Evolutionary conservation across 2,888 invertebrate species (phyloP), one percentile per base, ranked within the genome.

Genomic region (Octodonta nipae): DNA sequence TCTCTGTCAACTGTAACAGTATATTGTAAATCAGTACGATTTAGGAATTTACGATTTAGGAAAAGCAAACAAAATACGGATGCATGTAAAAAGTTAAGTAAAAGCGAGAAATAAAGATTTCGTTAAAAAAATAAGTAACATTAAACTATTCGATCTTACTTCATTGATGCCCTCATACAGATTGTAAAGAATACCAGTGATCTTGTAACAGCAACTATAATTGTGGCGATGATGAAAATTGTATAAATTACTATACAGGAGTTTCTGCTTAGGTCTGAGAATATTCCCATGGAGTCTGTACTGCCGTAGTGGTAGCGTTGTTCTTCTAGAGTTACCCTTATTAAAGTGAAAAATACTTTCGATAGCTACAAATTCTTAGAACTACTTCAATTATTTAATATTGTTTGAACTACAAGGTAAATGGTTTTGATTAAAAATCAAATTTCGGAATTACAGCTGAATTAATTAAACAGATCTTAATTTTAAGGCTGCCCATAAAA

Each of bases 111-210:
- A 32, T 5, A 27, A 3, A 33, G 13, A 10, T 4, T 5, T 15
- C 22, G 61, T 77, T 71, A 30, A 75, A 71, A 64, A 15, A 60
- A 53, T 36, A 75, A 78, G 52, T 76, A 78, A 3, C 71, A 49
- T n/a, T n/a, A n/a, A n/a, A n/a, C n/a, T 1, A 70, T 45, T 30
- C 22, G 22, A 22, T 78, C 32, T 33, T 48, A 57, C 53, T 49
- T 60, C 33, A 64, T 63, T 0, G 78, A 76, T 0, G 77, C 68
- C 16, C 59, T 60, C 60, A 75, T 69, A 45, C 85, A 85, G 41
- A 79, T 55, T 6, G 55, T 48, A 49, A 74, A 76, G 50, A 74
- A 75, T 2, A 61, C 39, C 24, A 61, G 54, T 2, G 68, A 67
- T 41, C 70, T 58, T 1, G 51, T 13, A 2, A 69, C 34, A 0